Evolutionary conservation across 2,888 invertebrate species (phyloP), one percentile per base, ranked within the genome.

Genomic region (Rhamnusium bicolor): DNA sequence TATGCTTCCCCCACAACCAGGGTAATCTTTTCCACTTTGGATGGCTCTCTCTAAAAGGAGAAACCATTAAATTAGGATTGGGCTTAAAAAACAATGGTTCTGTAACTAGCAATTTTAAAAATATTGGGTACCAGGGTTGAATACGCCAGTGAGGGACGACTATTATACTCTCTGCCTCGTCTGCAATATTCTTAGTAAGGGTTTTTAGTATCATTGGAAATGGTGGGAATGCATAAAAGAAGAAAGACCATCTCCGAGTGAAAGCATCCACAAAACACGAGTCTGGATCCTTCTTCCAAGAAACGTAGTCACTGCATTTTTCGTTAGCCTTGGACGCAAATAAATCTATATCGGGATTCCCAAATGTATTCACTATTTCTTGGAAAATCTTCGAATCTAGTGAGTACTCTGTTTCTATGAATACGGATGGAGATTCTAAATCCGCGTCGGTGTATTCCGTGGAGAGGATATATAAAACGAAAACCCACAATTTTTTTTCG

Each of bases 211-310:
- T 58, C 3, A 32, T 24, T n/a, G 32, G 10, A 1, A 58, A 58
- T 19, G 58, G 58, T 14, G 58, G 58, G 16, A 58, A 58, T 5
- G 58, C 58, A 58, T 58, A 49, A 61, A 62, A 62, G 69, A 63
- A 62, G 65, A 40, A 60, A 62, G 40, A 32, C 51, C 61, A 49
- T 19, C 19, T 46, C 40, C n/a, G 5, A 14, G 58, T 58, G 21
- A 58, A 16, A 18, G 47, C 19, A 69, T 19, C 49, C 10, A 58
- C 60, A 62, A 40, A 51, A 51, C n/a, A 2, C 18, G 49, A 40
- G 14, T 69, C 53, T 27, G 66, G 67, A 66, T 51, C 69, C 46
- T 66, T 56, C 49, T 53, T 63, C 46, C 62, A 62, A 12, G 46
- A 46, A 27, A 40, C 5, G 32, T n/a, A n/a, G n/a, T n/a, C n/a